A percentile compares a stretch with the other conserved stretches of the same genome.
These are phyloP conservation scores for Pardosa pseudoannulata DNA, from an alignment of 2,888 invertebrate species.

Conservation along the genomic window DNA sequence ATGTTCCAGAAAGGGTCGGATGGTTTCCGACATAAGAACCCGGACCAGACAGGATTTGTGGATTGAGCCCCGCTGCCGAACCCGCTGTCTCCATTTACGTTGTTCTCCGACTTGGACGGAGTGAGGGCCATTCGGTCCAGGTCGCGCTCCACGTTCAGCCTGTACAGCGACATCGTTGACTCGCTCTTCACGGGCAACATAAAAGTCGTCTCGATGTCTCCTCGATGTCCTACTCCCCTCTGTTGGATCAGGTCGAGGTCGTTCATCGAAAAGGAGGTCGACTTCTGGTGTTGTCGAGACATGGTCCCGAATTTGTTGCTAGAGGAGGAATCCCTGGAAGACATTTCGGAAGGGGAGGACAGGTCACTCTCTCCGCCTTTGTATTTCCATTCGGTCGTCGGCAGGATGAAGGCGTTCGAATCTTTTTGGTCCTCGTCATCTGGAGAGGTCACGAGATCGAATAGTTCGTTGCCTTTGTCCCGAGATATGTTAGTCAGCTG, in stretches of 20 bases:
- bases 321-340: not conserved
- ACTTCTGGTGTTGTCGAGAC: slow-evolving; percentile 24
- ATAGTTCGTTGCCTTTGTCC: not conserved
- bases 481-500: not conserved
- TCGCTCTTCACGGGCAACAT: slow-evolving; percentile 61
- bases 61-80: slow-evolving; percentile 58
- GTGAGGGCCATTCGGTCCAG: slow-evolving; percentile 26
- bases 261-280: slow-evolving; percentile 66
- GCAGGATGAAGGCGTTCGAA: slow-evolving; percentile 28
- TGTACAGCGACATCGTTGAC: slow-evolving; percentile 63
- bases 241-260: slow-evolving; percentile 57
- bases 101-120: slow-evolving; percentile 44
- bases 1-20: slow-evolving; percentile 61
- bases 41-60: slow-evolving; percentile 60
- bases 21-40: slow-evolving; percentile 45
- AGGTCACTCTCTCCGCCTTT: not conserved
- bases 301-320: slow-evolving; percentile 14
- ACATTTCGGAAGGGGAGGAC: not conserved
- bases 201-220: slow-evolving; percentile 38
- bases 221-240: not conserved
- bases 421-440: slow-evolving; percentile 36
- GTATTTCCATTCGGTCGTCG: slow-evolving; percentile 7
- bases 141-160: slow-evolving; percentile 37
- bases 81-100: slow-evolving; percentile 56
- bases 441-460: not conserved